Conservation (phyloP, 1,140 invertebrate species). For the Procambarus clarkii region DNA sequence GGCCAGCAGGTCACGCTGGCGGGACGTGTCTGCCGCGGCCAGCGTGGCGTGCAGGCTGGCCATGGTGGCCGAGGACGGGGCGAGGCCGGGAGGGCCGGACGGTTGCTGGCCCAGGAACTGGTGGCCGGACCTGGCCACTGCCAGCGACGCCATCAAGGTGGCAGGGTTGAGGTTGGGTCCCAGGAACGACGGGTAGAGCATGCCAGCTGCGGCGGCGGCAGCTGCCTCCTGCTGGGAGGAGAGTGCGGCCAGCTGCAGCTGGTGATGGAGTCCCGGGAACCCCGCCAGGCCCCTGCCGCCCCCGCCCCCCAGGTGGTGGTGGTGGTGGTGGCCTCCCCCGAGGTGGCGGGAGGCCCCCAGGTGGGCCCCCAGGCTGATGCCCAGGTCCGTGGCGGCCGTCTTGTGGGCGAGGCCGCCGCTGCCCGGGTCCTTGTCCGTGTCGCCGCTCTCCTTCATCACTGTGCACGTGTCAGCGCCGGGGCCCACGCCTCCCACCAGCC, state of each 20-base stretch:
- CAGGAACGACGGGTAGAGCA: slow-evolving; percentile 61
- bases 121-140: slow-evolving; percentile 50
- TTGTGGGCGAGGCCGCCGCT: slow-evolving; percentile 53
- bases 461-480: slow-evolving; percentile 57
- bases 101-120: slow-evolving; percentile 60
- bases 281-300: slow-evolving; percentile 20
- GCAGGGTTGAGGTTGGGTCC: slow-evolving; percentile 59
- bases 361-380: slow-evolving; percentile 45
- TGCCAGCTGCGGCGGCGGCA: slow-evolving; percentile 57
- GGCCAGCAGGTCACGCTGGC: slow-evolving; percentile 52
- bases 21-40: slow-evolving; percentile 45
- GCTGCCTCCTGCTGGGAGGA: slow-evolving; percentile 58
- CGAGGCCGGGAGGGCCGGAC: slow-evolving; percentile 26
- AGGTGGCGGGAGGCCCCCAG: slow-evolving; percentile 35
- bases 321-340: slow-evolving; percentile 14
- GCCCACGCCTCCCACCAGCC: slow-evolving; percentile 64
- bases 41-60: slow-evolving; percentile 59
- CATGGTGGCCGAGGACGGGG: slow-evolving; percentile 41
- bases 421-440: slow-evolving; percentile 62
- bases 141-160: slow-evolving; percentile 59
- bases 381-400: slow-evolving; percentile 46
- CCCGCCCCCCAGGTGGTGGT: slow-evolving; percentile 13
- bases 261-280: slow-evolving; percentile 47
- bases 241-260: slow-evolving; percentile 53
- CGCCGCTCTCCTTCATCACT: slow-evolving; percentile 65